Conservation (phyloP, 2,113 vertebrate species). For the Leptodactylus fuscus region DNA sequence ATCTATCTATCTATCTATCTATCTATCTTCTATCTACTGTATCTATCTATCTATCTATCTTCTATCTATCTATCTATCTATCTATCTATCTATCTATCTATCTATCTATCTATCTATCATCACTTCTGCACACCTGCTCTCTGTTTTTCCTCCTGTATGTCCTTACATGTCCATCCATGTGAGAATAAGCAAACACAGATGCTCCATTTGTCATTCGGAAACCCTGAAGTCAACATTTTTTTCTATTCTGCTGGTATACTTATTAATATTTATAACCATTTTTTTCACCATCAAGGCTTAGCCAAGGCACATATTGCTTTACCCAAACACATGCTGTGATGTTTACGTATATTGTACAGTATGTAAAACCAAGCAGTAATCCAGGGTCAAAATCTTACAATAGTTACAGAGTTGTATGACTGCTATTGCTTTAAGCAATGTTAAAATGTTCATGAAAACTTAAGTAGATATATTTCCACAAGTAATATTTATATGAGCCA, state of each 20-base stretch:
- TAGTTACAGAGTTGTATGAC: background rate
- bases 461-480: too few relatives aligned
- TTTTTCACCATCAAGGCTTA: background rate
- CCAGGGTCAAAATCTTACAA: background rate
- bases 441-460: too few relatives aligned
- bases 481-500: too few relatives aligned
- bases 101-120: background rate
- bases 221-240: background rate
- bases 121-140: background rate
- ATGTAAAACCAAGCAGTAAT: background rate
- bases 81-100: background rate
- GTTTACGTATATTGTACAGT: background rate
- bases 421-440: background rate
- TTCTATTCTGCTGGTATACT: background rate
- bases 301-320: background rate
- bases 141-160: background rate
- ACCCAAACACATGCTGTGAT: background rate
- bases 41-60: background rate
- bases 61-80: background rate
- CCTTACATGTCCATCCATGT: constrained; percentile 12
- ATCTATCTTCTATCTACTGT: background rate
- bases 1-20: background rate
- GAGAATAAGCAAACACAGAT: background rate
- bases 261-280: constrained; percentile 28
- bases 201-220: background rate